phyloP scores from a whole-genome alignment of 2,888 invertebrate species.

The Drosophila nr. fundita region DNA sequence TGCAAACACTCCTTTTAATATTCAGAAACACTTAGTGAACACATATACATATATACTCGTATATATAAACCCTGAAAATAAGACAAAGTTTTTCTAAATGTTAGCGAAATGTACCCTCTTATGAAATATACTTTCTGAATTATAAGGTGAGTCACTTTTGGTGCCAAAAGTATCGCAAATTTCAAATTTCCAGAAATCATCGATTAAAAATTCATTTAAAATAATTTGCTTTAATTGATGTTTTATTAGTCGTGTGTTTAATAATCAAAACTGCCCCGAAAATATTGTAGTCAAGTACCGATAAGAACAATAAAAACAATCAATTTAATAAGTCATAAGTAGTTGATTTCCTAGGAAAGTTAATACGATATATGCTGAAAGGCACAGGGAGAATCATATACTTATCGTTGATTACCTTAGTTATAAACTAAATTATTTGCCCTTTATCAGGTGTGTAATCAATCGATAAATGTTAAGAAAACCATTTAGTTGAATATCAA shows the following conservation, averaged over 20 bases:
- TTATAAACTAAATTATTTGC: not conserved
- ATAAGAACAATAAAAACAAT: not conserved
- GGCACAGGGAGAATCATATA: not conserved
- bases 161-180: not conserved
- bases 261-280: not conserved
- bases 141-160: not conserved
- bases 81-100: not conserved
- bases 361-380: not conserved
- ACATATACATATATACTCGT: too few relatives aligned
- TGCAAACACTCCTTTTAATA: not conserved
- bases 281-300: not conserved
- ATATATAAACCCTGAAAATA: not conserved
- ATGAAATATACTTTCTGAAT: not conserved
- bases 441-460: too few relatives aligned
- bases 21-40: not conserved
- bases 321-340: not conserved
- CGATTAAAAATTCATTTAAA: not conserved
- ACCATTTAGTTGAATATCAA: not conserved
- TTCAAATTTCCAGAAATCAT: accelerated
- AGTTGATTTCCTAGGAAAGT: not conserved
- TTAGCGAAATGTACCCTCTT: not conserved
- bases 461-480: not conserved
- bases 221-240: not conserved
- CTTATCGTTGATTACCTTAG: not conserved
- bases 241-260: not conserved